Evolutionary conservation across 2,888 invertebrate genomes (phyloP).

Genomic region (Aphodius sticticus): DNA sequence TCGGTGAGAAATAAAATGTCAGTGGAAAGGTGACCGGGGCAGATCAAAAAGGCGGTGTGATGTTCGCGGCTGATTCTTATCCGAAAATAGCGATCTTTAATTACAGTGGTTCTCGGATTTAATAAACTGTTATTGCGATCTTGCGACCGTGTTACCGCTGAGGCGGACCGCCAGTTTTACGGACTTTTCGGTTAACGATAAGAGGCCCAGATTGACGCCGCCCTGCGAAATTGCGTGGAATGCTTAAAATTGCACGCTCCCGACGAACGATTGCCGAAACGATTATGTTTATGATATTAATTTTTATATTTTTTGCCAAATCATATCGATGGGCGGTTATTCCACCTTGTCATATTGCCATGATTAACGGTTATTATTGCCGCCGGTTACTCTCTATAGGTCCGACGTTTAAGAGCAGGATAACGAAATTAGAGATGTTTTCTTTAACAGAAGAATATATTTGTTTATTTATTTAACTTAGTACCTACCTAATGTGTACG

Average conservation of each 20-base stretch:
- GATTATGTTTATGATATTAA: slow-evolving; percentile 24
- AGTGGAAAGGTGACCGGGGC: slow-evolving; percentile 13
- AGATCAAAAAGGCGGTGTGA: slow-evolving; percentile 15
- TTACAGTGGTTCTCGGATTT: slow-evolving; percentile 23
- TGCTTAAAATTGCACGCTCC: slow-evolving; percentile 16
- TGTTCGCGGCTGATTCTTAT: slow-evolving; percentile 20
- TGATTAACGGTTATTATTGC: background rate
- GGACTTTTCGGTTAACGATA: slow-evolving; percentile 17
- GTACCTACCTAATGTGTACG: too few relatives aligned
- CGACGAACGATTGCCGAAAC: slow-evolving; percentile 14
- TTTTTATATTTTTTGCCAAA: slow-evolving; percentile 14
- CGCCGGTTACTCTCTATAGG: background rate
- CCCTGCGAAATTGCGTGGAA: slow-evolving; percentile 22
- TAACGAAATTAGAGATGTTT: background rate
- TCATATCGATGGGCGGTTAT: background rate
- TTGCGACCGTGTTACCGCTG: background rate
- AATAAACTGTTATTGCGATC: slow-evolving; percentile 25
- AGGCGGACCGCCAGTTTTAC: slow-evolving; percentile 16
- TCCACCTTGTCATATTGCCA: background rate
- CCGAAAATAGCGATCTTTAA: slow-evolving; percentile 24
- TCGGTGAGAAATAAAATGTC: slow-evolving; percentile 12
- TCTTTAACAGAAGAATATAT: too few relatives aligned
- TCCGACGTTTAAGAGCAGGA: background rate
- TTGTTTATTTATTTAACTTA: too few relatives aligned
- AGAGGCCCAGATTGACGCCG: background rate